These are phyloP conservation scores for Batillaria attramentaria DNA, from an alignment of 1,140 invertebrate genomes.

Conservation along the genomic window DNA sequence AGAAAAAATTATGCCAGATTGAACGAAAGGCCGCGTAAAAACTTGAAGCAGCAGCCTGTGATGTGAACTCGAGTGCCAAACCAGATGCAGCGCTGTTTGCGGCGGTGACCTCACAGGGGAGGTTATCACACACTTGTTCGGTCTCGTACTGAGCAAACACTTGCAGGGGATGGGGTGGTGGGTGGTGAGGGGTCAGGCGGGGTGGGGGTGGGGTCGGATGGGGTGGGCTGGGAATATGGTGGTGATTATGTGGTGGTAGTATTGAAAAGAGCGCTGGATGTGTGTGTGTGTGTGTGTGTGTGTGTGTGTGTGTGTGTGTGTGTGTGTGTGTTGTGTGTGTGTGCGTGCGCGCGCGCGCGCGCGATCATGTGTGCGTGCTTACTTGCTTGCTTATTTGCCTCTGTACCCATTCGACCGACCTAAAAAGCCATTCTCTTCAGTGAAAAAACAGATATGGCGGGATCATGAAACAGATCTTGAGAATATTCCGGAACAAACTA, in stretches of 20 bases:
- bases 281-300: background rate
- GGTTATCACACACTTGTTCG: background rate
- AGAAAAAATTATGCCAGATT: no score
- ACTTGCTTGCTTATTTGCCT: background rate
- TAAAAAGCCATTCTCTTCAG: no score
- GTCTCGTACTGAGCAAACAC: background rate
- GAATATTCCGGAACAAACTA: background rate
- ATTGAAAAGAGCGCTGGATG: no score
- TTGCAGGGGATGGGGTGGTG: background rate
- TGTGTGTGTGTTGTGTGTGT: slow-evolving; percentile 19
- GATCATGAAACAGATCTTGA: background rate
- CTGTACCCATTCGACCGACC: background rate
- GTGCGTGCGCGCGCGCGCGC: background rate
- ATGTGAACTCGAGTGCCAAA: no score
- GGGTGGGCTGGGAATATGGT: background rate
- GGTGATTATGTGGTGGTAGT: no score
- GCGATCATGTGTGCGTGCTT: background rate
- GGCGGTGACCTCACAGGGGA: background rate
- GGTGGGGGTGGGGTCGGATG: background rate
- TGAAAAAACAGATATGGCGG: background rate
- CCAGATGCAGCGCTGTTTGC: background rate
- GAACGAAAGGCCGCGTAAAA: no score
- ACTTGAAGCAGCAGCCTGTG: no score
- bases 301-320: background rate
- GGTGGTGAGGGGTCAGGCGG: background rate